Conservation (phyloP, 2,113 vertebrate species). For the Odocoileus virginianus region DNA sequence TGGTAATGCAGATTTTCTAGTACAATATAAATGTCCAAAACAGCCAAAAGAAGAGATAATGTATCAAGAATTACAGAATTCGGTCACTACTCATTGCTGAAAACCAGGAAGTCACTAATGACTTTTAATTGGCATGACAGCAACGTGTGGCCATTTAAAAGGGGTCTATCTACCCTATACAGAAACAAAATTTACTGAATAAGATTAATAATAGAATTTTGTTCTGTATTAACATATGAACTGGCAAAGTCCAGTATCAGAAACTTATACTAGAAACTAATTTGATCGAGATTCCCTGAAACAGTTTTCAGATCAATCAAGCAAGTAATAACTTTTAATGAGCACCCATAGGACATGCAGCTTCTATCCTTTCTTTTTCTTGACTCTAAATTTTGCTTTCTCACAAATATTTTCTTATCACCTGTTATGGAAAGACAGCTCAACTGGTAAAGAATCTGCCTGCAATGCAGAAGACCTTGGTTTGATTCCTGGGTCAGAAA, state of each 20-base stretch:
- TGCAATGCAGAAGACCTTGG: neutral
- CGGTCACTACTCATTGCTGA: neutral
- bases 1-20: neutral
- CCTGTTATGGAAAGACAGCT: neutral
- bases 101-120: neutral
- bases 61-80: neutral
- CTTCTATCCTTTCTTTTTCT: neutral
- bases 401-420: neutral
- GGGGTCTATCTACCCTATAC: neutral
- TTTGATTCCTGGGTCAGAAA: neutral
- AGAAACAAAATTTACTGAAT: neutral
- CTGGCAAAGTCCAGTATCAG: neutral
- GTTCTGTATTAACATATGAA: constrained; percentile 26
- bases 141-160: neutral
- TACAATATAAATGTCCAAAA: neutral
- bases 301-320: constrained; percentile 34
- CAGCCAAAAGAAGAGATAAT: neutral
- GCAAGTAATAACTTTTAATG: constrained; percentile 31
- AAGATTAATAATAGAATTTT: neutral
- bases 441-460: neutral
- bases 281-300: constrained; percentile 1
- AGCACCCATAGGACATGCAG: neutral
- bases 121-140: neutral
- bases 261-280: neutral
- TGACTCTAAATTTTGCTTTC: neutral